Conservation (phyloP, 1,140 invertebrate species). For the Drosophila simulans region DNA sequence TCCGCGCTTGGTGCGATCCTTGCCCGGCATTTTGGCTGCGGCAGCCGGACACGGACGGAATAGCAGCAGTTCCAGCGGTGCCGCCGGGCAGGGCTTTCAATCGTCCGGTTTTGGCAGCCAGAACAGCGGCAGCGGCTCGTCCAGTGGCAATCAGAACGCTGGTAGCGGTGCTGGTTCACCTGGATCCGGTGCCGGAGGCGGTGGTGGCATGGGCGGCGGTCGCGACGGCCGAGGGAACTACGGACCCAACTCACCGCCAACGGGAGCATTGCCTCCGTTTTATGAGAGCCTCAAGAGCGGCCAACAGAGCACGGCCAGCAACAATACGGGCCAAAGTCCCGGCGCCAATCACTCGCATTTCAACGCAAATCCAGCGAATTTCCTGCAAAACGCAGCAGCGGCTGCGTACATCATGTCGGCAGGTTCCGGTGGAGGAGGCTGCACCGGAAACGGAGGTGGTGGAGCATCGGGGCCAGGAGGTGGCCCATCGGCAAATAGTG, state of each 20-base stretch:
- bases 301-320: constrained; percentile 84
- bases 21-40: constrained; percentile 86
- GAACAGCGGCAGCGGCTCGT: constrained; percentile 59
- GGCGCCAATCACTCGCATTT: constrained; percentile 85
- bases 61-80: constrained; percentile 85
- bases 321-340: constrained; percentile 27
- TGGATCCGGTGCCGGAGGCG: constrained; percentile 86
- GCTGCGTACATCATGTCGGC: constrained; percentile 79
- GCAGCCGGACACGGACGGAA: constrained; percentile 91
- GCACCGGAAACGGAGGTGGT: constrained; percentile 4
- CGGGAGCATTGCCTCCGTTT: constrained; percentile 92
- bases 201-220: constrained; percentile 89
- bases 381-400: constrained; percentile 84
- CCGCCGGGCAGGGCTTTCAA: constrained; percentile 84
- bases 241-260: constrained; percentile 92
- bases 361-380: constrained; percentile 88
- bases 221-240: constrained; percentile 92
- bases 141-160: constrained; percentile 85
- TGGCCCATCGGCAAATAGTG: constrained; percentile 13
- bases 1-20: constrained; percentile 83
- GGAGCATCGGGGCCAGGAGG: constrained; percentile 17
- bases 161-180: constrained; percentile 85
- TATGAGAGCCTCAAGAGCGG: constrained; percentile 93
- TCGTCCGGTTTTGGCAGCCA: constrained; percentile 76
- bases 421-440: constrained; percentile 26